Percentiles rank a stretch among this genome's conserved stretches.
phyloP scores from a whole-genome alignment of 2,113 vertebrate genomes.

The Oryzias celebensis region DNA sequence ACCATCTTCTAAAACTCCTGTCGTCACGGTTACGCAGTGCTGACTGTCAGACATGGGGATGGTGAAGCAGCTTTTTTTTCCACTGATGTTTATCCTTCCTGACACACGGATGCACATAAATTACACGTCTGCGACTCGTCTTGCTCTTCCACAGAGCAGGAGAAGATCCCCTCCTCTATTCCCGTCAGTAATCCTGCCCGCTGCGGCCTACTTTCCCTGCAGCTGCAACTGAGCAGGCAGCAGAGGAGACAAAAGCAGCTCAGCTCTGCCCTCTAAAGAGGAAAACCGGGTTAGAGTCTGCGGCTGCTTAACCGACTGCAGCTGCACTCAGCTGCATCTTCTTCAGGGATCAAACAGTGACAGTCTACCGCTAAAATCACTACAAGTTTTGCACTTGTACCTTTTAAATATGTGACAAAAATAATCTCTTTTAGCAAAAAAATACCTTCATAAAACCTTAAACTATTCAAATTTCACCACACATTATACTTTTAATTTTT shows the following conservation, averaged over 20 bases:
- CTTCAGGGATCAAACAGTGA: too few relatives aligned
- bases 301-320: neutral
- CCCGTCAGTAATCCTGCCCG: neutral
- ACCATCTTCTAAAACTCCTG: too few relatives aligned
- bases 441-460: neutral
- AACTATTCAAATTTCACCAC: neutral
- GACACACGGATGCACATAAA: neutral
- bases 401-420: too few relatives aligned
- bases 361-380: neutral
- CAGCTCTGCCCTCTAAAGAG: slow-evolving; percentile 57
- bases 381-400: too few relatives aligned
- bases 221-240: neutral
- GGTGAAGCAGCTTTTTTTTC: neutral
- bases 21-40: too few relatives aligned
- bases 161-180: neutral
- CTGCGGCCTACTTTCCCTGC: slow-evolving; percentile 1
- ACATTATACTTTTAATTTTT: too few relatives aligned
- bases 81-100: neutral
- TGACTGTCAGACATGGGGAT: too few relatives aligned
- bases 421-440: neutral
- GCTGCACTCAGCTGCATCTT: too few relatives aligned
- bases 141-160: neutral
- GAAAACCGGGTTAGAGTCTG: slow-evolving; percentile 13
- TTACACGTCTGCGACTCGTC: neutral
- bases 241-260: slow-evolving; percentile 19